A percentile compares a stretch with the other conserved stretches of the same genome.
phyloP scores from a whole-genome alignment of 1,140 invertebrate species.

The Drosophila lini region DNA sequence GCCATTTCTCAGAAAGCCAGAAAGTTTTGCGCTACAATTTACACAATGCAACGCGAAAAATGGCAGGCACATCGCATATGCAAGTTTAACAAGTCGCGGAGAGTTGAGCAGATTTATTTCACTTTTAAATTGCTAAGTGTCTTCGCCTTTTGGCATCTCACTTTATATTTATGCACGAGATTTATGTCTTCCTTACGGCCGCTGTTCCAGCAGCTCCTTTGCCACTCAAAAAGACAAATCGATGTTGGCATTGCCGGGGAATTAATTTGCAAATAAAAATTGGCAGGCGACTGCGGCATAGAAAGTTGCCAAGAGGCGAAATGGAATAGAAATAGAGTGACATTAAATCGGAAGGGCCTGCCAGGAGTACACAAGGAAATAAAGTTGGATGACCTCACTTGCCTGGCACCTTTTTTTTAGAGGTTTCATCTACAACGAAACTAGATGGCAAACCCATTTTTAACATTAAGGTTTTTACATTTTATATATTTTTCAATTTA shows the following conservation, averaged over 20 bases:
- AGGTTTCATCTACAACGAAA: neutral
- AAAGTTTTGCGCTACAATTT: conserved; percentile 64
- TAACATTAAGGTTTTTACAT: neutral
- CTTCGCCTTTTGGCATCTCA: conserved; percentile 46
- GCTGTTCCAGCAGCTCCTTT: conserved; percentile 18
- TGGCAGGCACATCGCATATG: conserved; percentile 37
- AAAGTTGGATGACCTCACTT: conserved; percentile 4
- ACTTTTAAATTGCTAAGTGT: conserved; percentile 74
- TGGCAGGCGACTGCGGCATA: conserved; percentile 38
- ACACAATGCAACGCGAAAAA: conserved; percentile 51
- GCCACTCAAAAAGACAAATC: conserved; percentile 37
- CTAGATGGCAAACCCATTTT: conserved; percentile 5
- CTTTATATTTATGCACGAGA: conserved; percentile 60
- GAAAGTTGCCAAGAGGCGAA: conserved; percentile 48
- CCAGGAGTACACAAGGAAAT: neutral
- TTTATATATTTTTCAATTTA: conserved; percentile 7
- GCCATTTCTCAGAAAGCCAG: conserved; percentile 58
- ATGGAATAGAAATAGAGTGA: neutral
- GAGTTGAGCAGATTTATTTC: conserved; percentile 62
- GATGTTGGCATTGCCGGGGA: conserved; percentile 57
- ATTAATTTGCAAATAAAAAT: conserved; percentile 72
- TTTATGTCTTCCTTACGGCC: conserved; percentile 43
- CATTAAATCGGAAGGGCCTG: conserved; percentile 9
- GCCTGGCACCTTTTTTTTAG: conserved; percentile 2
- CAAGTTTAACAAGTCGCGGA: conserved; percentile 36